Evolutionary conservation across 2,797 vertebrate genomes (phyloP).

Genomic region (Poeciliopsis gracilis): DNA sequence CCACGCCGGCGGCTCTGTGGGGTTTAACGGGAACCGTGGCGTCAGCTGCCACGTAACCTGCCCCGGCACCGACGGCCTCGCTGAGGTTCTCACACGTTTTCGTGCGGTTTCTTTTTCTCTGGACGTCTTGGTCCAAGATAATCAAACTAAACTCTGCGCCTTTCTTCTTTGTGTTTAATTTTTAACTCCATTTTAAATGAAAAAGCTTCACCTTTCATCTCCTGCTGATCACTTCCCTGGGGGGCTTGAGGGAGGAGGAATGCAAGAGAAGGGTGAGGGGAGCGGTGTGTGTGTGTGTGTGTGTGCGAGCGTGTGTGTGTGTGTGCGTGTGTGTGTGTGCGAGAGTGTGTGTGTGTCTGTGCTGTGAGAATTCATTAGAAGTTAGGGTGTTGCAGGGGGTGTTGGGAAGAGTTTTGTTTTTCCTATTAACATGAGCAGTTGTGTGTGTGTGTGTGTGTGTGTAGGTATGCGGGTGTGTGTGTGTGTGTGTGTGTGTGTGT

Average conservation of each 20-base stretch:
- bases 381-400: slow-evolving; percentile 35
- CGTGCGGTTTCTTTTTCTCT: not conserved
- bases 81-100: not conserved
- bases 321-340: slow-evolving; percentile 31
- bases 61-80: not conserved
- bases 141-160: slow-evolving; percentile 16
- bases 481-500: slow-evolving; percentile 26
- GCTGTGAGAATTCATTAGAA: slow-evolving; percentile 48
- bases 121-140: not conserved
- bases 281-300: slow-evolving; percentile 20
- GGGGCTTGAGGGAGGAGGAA: slow-evolving; percentile 33
- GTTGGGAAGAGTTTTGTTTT: slow-evolving; percentile 59
- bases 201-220: slow-evolving; percentile 68
- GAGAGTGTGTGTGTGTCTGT: slow-evolving; percentile 35
- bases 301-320: slow-evolving; percentile 28
- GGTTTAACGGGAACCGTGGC: slow-evolving; percentile 44
- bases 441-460: slow-evolving; percentile 28
- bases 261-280: slow-evolving; percentile 41
- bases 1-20: not conserved
- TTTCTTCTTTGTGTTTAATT: slow-evolving; percentile 56
- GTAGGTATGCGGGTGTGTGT: slow-evolving; percentile 32
- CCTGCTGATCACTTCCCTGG: slow-evolving; percentile 52
- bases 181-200: slow-evolving; percentile 69
- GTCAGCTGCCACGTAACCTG: not conserved
- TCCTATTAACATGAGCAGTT: slow-evolving; percentile 51